Base-by-base conservation (phyloP, 2,113 vertebrate genomes). In the Circaetus cinerascens region DNA sequence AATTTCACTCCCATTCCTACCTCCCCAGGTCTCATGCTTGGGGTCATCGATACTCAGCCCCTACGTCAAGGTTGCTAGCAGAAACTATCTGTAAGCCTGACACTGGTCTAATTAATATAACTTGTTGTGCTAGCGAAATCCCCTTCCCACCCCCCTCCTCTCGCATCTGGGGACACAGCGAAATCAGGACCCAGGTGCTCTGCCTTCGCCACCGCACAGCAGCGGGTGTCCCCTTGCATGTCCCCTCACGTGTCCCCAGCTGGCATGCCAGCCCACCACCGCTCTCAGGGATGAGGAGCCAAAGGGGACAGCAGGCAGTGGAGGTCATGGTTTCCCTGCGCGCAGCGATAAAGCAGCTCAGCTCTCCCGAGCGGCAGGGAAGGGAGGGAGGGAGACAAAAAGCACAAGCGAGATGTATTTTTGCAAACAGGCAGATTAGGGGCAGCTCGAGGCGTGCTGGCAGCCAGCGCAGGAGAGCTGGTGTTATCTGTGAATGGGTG, bases 191-290 rank as follows among this genome's bases (percentile, higher is more conserved):
- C 30, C 57, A 32, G 55, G 40, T 45, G 27, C 45, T 59, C 23
- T 57, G 64, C n/a, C 46, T 32, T 77, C 1, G 0, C 59, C 32
- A 51, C 25, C 2, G 0, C 22, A 5, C 14, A 20, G 45, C 10
- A 1, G 21, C 2, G 13, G 19, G 20, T 7, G 7, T 86, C 75
- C 93, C 76, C 16, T 68, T 0, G 0, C 7, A 0, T 10, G 15
- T 51, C 68, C 68, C 27, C 51, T 10, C 51, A 29, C 25, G 11
- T 62, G 81, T 62, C 83, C 66, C 64, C 57, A 25, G 62, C 48
- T 10, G 1, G 23, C 68, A 13, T 2, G 10, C 55, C 34, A 56
- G 63, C n/a, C 11, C 64, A 7, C 23, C 1, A 3, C 51, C 2
- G 6, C 66, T 55, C 29, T 48, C 43, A 15, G 38, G 38, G 57